These are phyloP conservation scores for Ifrita kowaldi DNA, from an alignment of 2,113 vertebrate genomes.

Conservation along the genomic window DNA sequence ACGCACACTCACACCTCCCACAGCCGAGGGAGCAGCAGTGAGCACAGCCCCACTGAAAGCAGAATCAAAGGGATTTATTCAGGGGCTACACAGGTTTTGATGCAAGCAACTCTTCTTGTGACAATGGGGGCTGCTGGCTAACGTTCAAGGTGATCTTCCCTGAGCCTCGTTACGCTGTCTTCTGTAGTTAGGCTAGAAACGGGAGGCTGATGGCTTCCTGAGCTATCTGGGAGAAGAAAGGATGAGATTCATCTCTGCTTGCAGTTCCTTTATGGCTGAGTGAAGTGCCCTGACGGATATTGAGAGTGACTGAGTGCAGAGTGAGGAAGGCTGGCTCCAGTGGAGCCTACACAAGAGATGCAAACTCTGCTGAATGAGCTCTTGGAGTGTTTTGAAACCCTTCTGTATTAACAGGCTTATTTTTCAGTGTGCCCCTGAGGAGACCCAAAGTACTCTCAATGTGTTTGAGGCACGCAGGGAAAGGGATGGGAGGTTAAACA, in stretches of 20 bases:
- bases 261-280: constrained; percentile 2
- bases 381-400: not conserved
- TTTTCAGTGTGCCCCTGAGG: not conserved
- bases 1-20: not conserved
- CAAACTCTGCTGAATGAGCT: constrained; percentile 30
- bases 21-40: not conserved
- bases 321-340: constrained; percentile 10
- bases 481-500: not conserved
- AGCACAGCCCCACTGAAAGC: not conserved
- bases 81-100: not conserved
- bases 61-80: constrained; percentile 18
- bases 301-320: constrained; percentile 20
- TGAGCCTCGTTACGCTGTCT: constrained; percentile 10
- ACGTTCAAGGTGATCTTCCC: constrained; percentile 8
- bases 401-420: not conserved
- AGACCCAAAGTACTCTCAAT: not conserved
- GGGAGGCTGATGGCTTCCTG: not conserved
- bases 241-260: constrained; percentile 3
- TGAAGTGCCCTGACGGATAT: constrained; percentile 1
- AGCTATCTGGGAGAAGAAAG: not conserved
- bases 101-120: not conserved
- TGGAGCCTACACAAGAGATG: not conserved
- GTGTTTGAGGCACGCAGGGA: not conserved
- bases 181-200: not conserved
- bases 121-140: constrained; percentile 7